These are phyloP conservation scores for Steinernema hermaphroditum DNA, from an alignment of 2,888 invertebrate genomes.

Conservation along the genomic window DNA sequence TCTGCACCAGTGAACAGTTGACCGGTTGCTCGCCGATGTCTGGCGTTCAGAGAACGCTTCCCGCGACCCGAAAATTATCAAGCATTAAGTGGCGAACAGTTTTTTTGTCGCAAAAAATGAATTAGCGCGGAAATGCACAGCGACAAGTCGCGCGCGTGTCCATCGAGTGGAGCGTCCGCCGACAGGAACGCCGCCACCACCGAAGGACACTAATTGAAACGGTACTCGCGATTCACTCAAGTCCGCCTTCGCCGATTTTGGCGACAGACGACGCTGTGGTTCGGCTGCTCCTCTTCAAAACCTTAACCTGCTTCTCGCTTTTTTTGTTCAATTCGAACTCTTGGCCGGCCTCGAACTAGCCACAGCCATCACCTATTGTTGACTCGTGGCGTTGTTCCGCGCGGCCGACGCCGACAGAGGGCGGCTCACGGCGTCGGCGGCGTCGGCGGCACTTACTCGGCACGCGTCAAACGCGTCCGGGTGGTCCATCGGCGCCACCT, in stretches of 20 bases:
- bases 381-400: constrained; percentile 25
- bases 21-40: neutral
- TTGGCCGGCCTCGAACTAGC: too few relatives aligned
- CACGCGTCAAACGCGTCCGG: constrained; percentile 24
- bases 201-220: constrained; percentile 20
- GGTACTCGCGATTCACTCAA: constrained; percentile 11
- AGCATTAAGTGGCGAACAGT: constrained; percentile 1
- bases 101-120: constrained; percentile 11
- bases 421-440: neutral
- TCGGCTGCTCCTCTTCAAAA: neutral
- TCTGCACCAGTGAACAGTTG: neutral
- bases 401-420: neutral
- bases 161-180: neutral
- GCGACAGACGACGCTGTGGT: constrained; percentile 8
- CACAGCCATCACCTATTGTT: constrained; percentile 7
- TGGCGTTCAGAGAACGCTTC: neutral
- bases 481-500: constrained; percentile 21
- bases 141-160: constrained; percentile 15
- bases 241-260: neutral
- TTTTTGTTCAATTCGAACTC: neutral
- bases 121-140: constrained; percentile 20
- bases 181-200: neutral
- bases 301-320: neutral
- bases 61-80: neutral
- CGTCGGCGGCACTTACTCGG: constrained; percentile 21